Evolutionary conservation across 2,113 vertebrate genomes (phyloP), one percentile per base, ranked within the genome.

Genomic region (Apaloderma vittatum): DNA sequence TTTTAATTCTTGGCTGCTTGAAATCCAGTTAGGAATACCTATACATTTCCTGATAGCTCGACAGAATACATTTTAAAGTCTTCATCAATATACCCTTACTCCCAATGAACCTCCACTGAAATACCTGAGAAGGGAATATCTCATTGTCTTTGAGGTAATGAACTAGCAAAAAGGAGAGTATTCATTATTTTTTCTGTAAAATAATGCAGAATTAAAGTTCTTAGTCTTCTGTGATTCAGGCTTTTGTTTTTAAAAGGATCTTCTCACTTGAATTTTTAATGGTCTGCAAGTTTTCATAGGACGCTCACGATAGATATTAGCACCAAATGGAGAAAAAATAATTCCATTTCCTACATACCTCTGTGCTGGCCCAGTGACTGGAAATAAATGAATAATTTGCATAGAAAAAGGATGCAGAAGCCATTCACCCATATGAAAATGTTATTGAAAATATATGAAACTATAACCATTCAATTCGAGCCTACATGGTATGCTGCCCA

Each of bases 381-480:
- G 84, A 94, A 95, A 92, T 91, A 91, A 95, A 94, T 92, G 6
- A 86, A 65, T 67, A 85, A 94, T 95, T 94, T 96, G 73, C 88
- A 96, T 85, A 93, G 62, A 80, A 68, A 94, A 97, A 91, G 54
- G 49, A 93, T 95, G 70, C 26, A 82, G 63, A 89, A 96, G 59
- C 43, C 52, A 74, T 40, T 96, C 73, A 57, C 37, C 74, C 92
- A 63, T 87, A 71, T 24, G 58, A 75, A 88, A 93, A 86, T 72
- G 21, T 82, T 94, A 93, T 85, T 94, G 96, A 89, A 95, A 95
- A 93, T 85, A 82, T 87, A 83, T 79, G 29, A 96, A 95, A 87
- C 34, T 76, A 76, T 92, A 92, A 70, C 83, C 70, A 89, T 72
- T 93, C 77, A 76, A 93, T 95, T 91, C 93, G 59, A 80, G 30